Evolutionary conservation across 23 tunicate species (phyloP).

Genomic region (Trididemnum clinides): DNA sequence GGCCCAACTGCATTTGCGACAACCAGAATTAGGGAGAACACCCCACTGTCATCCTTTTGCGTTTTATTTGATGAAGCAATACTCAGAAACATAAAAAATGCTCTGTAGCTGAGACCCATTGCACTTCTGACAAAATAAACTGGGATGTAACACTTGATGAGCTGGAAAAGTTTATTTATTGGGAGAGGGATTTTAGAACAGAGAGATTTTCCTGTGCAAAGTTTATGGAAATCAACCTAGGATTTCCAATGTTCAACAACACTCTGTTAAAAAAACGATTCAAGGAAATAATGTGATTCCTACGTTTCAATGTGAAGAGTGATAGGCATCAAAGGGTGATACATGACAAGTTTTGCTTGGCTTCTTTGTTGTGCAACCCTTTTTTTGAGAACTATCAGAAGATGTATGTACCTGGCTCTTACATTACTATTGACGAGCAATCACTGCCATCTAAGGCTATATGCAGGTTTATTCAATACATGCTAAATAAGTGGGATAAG

Average conservation of each 20-base stretch:
- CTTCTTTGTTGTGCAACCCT: slow-evolving; percentile 18
- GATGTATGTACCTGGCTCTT: background rate
- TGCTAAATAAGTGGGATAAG: slow-evolving; percentile 29
- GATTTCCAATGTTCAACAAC: background rate
- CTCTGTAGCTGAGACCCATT: background rate
- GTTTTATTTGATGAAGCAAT: slow-evolving; percentile 22
- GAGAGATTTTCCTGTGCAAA: slow-evolving; percentile 3
- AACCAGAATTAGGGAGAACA: slow-evolving; percentile 11
- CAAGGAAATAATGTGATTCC: slow-evolving; percentile 8
- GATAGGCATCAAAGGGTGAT: background rate
- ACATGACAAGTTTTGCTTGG: slow-evolving; percentile 16
- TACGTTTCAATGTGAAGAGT: slow-evolving; percentile 14
- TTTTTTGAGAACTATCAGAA: slow-evolving; percentile 17
- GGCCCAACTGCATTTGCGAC: slow-evolving; percentile 27
- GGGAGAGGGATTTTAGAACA: slow-evolving; percentile 17
- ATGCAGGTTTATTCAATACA: slow-evolving; percentile 31
- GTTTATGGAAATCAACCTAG: background rate
- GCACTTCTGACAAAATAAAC: background rate
- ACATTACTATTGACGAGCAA: slow-evolving; percentile 23
- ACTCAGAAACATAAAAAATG: slow-evolving; percentile 12
- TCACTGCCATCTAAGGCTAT: slow-evolving; percentile 9
- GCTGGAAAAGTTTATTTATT: slow-evolving; percentile 27
- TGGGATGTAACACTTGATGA: slow-evolving; percentile 31
- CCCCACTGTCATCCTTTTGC: slow-evolving; percentile 16
- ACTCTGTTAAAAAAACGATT: slow-evolving; percentile 14